These are phyloP conservation scores for Mustelus asterias DNA, from an alignment of 2,113 vertebrate species.

Conservation along the genomic window DNA sequence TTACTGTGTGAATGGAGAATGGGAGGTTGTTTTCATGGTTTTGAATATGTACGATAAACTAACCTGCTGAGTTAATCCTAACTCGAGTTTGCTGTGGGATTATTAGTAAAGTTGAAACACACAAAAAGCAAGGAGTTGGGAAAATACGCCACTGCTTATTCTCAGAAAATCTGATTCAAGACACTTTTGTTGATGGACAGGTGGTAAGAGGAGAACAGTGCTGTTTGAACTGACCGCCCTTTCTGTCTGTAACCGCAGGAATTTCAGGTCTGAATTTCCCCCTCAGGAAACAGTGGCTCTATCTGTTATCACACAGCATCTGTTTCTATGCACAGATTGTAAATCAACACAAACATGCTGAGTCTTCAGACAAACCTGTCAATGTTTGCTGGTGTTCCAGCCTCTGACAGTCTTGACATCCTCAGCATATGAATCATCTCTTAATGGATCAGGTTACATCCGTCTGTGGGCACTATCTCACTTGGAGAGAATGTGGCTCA, in stretches of 20 bases:
- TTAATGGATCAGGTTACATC: slow-evolving; percentile 19
- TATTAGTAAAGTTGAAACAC: too few species aligned
- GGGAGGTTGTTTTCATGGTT: too few species aligned
- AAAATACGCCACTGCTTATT: too few species aligned
- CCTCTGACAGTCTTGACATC: background rate
- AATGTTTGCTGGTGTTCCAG: background rate
- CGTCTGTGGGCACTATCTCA: background rate
- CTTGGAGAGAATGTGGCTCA: background rate
- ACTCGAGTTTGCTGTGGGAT: too few species aligned
- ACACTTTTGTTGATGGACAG: too few species aligned
- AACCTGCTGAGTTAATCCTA: too few species aligned
- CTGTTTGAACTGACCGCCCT: too few species aligned
- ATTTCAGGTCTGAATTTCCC: background rate
- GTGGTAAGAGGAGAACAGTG: too few species aligned
- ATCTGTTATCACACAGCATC: background rate
- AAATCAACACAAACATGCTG: background rate
- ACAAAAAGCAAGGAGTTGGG: too few species aligned
- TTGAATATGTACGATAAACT: too few species aligned
- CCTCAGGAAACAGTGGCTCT: background rate
- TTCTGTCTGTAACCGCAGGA: background rate
- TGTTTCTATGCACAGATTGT: background rate
- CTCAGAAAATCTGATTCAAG: too few species aligned
- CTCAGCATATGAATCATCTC: background rate
- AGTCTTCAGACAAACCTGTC: background rate
- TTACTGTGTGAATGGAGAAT: too few species aligned